Conservation (phyloP, 2,113 vertebrate species). For the Saguinus midas region DNA sequence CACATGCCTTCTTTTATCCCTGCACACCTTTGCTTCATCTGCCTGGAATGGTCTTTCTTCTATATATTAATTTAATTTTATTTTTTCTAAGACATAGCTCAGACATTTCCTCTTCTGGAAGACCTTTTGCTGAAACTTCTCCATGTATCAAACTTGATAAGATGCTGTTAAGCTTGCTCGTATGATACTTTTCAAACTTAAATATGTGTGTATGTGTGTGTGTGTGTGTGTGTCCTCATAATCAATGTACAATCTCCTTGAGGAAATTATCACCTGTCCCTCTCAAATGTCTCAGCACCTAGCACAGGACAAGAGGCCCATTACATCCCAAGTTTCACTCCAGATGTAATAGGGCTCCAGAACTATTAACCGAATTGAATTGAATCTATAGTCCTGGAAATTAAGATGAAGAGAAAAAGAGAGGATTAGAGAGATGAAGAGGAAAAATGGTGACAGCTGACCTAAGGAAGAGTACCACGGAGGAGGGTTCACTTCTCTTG, state of each 20-base stretch:
- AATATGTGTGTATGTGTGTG: background rate
- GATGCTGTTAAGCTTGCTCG: no score
- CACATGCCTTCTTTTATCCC: fast-evolving
- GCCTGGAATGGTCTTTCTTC: background rate
- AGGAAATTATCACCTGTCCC: background rate
- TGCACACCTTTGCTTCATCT: background rate
- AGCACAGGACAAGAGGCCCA: background rate
- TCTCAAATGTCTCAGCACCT: background rate
- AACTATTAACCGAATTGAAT: background rate
- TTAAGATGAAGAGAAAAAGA: background rate
- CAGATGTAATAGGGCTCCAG: background rate
- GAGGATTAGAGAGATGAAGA: background rate
- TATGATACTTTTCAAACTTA: background rate
- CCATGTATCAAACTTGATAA: background rate
- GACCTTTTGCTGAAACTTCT: no score
- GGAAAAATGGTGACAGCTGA: background rate
- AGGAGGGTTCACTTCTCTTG: no score
- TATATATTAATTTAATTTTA: background rate
- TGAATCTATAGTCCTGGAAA: background rate
- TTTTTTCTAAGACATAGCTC: background rate
- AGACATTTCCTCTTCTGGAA: background rate
- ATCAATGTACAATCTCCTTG: background rate
- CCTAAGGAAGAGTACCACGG: background rate
- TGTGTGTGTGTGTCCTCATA: no score
- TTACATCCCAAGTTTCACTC: background rate